Conservation (phyloP, 1,140 invertebrate species). For the Zaprionus ornatus region DNA sequence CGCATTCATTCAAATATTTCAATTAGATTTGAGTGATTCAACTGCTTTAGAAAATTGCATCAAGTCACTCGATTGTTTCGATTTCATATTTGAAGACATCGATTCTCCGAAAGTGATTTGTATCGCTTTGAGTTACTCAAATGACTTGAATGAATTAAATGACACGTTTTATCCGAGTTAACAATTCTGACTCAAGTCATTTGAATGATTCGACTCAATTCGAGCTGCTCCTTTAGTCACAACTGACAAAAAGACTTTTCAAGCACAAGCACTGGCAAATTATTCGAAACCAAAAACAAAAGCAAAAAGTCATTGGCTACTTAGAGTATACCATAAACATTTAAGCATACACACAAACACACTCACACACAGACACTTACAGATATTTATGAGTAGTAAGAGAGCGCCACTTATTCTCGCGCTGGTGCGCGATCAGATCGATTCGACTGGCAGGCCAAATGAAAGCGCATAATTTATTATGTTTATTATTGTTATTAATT, state of each 20-base stretch:
- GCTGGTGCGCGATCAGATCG: constrained; percentile 67
- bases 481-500: constrained; percentile 78
- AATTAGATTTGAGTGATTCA: not conserved
- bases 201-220: constrained; percentile 1
- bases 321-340: constrained; percentile 38
- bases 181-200: not conserved
- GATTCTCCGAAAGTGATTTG: not conserved
- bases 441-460: constrained; percentile 74
- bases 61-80: constrained; percentile 1
- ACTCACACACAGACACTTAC: constrained; percentile 34
- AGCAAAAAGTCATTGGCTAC: constrained; percentile 69
- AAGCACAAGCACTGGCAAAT: constrained; percentile 54
- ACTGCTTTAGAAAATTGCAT: not conserved
- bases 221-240: constrained; percentile 22
- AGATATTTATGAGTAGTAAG: constrained; percentile 19
- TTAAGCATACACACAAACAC: constrained; percentile 28
- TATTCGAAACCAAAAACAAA: constrained; percentile 53
- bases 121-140: not conserved
- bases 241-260: constrained; percentile 39
- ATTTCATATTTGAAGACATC: not conserved
- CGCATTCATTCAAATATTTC: not conserved
- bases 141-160: constrained; percentile 7
- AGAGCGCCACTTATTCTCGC: constrained; percentile 38
- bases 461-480: constrained; percentile 76
- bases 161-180: not conserved